A percentile compares a stretch with the other conserved stretches of the same genome.
Conservation (phyloP, 2,113 vertebrate species). For the Microtus oregoni region DNA sequence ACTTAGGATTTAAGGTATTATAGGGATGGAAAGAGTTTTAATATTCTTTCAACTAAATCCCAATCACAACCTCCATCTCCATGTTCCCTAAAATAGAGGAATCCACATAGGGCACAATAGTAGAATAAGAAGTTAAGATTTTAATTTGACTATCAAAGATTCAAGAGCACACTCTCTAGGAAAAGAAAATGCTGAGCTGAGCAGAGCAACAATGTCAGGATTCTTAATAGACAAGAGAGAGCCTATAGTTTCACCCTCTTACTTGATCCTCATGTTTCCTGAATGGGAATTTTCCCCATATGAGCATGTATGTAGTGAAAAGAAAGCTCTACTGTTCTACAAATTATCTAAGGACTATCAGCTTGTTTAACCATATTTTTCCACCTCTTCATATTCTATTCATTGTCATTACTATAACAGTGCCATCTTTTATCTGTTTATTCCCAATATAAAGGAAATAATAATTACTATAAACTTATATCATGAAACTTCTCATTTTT, state of each 20-base stretch:
- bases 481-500: not conserved
- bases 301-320: not conserved
- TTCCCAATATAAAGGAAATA: not conserved
- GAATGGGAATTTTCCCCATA: not conserved
- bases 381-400: not conserved
- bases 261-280: not conserved
- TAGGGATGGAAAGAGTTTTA: not conserved
- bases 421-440: not conserved
- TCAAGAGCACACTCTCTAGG: not conserved
- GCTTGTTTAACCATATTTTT: not conserved
- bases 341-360: not conserved
- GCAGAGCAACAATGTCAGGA: not conserved
- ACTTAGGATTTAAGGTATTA: not conserved
- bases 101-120: not conserved
- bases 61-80: not conserved
- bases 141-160: not conserved
- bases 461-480: not conserved
- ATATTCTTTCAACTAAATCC: not conserved
- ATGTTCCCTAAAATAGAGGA: not conserved
- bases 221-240: not conserved
- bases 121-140: not conserved
- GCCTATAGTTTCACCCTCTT: not conserved
- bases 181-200: not conserved
- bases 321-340: not conserved
- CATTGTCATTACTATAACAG: not conserved